phyloP scores from a whole-genome alignment of 2,797 vertebrate genomes.

The Lepus oiostolus region DNA sequence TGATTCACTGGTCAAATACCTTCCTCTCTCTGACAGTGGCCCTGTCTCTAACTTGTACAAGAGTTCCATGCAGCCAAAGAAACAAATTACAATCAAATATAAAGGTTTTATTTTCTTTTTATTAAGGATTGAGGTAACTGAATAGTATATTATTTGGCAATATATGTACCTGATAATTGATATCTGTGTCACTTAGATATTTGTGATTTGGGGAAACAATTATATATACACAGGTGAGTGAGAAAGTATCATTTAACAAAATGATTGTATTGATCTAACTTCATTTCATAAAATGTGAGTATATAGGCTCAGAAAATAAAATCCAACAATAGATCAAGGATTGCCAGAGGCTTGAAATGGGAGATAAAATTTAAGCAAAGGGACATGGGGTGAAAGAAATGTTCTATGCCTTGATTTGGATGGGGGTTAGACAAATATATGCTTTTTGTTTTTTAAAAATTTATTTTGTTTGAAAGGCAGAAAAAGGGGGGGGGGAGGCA shows the following conservation, averaged over 20 bases:
- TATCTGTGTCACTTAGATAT: background rate
- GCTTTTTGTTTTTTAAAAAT: background rate
- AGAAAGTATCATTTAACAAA: constrained; percentile 17
- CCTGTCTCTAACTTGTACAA: background rate
- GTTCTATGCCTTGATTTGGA: background rate
- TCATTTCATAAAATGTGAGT: constrained; percentile 30
- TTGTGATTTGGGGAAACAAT: background rate
- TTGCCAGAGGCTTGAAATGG: background rate
- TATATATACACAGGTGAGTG: background rate
- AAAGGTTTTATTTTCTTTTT: background rate
- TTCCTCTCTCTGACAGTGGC: background rate
- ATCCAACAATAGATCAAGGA: background rate
- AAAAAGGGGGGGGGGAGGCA: too few relatives aligned
- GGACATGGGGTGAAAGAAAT: background rate
- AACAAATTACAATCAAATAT: constrained; percentile 13
- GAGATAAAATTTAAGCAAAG: constrained; percentile 2
- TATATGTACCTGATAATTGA: constrained; percentile 10
- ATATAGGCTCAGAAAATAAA: background rate
- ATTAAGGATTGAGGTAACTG: background rate
- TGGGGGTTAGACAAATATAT: background rate
- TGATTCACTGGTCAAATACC: background rate
- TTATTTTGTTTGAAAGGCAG: too few relatives aligned
- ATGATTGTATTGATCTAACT: background rate
- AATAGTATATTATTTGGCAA: background rate
- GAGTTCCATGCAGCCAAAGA: background rate